Evolutionary conservation across 92 coral and sea anemone species (phyloP).

Genomic region (Palythoa grandis): DNA sequence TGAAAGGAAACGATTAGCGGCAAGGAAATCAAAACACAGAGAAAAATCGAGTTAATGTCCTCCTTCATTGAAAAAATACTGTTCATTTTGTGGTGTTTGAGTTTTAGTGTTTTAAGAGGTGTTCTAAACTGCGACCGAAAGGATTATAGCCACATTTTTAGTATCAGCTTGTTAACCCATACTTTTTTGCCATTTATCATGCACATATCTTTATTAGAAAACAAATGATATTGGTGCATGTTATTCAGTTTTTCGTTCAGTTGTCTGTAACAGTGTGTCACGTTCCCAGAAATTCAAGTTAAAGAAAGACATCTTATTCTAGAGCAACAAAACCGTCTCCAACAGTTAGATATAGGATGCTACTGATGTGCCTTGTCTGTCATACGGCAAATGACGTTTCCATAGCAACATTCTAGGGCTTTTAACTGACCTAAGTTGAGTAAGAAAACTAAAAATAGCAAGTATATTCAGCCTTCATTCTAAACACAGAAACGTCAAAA

Average conservation of each 20-base stretch:
- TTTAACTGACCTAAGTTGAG: slow-evolving; percentile 13
- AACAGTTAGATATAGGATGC: background rate
- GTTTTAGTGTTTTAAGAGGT: background rate
- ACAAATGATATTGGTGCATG: background rate
- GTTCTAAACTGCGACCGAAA: background rate
- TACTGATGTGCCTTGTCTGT: background rate
- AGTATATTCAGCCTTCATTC: slow-evolving; percentile 6
- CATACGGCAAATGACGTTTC: background rate
- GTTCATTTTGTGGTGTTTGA: background rate
- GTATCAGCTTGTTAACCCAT: background rate
- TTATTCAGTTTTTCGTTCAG: background rate
- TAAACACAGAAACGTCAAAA: slow-evolving; percentile 8
- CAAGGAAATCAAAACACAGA: background rate
- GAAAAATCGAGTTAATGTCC: background rate
- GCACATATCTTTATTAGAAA: background rate
- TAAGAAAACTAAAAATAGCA: slow-evolving; percentile 1
- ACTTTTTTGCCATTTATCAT: slow-evolving; percentile 1
- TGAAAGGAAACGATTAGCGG: background rate
- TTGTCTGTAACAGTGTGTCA: background rate
- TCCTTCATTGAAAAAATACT: background rate
- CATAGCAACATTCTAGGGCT: slow-evolving; percentile 9
- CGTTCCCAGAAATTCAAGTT: background rate
- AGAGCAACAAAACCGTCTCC: background rate
- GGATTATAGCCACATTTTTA: background rate
- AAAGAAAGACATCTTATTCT: background rate